These are phyloP conservation scores for Bilobella aurantiaca DNA, from an alignment of 1,140 invertebrate genomes.

Conservation along the genomic window DNA sequence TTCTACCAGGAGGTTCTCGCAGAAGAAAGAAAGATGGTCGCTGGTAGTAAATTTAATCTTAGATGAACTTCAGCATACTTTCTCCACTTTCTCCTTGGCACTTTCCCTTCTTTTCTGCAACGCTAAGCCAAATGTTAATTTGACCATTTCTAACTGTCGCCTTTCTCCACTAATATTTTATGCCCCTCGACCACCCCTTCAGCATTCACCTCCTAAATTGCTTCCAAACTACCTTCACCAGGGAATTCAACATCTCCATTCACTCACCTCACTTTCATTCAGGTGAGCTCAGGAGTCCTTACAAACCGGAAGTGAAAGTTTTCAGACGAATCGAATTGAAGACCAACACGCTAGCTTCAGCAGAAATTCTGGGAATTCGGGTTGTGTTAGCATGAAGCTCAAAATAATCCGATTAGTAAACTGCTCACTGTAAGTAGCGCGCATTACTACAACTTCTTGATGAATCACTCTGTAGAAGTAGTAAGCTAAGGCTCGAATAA, in stretches of 20 bases:
- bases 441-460: too few relatives aligned
- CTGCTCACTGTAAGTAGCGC: too few relatives aligned
- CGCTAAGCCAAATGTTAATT: constrained; percentile 12
- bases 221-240: not conserved
- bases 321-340: too few relatives aligned
- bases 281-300: too few relatives aligned
- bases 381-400: too few relatives aligned
- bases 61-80: constrained; percentile 3
- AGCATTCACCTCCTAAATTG: constrained; percentile 6
- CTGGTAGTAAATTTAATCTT: constrained; percentile 12
- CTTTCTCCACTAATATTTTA: constrained; percentile 10
- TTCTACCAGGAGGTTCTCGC: not conserved
- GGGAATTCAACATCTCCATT: not conserved
- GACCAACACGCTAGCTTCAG: too few relatives aligned
- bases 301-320: too few relatives aligned
- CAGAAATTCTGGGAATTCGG: too few relatives aligned
- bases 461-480: too few relatives aligned
- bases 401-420: too few relatives aligned
- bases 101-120: not conserved
- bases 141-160: constrained; percentile 14
- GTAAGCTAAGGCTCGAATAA: too few relatives aligned
- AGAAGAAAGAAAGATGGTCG: constrained; percentile 1
- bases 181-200: not conserved
- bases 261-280: not conserved
- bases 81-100: not conserved